These are phyloP conservation scores for Coregonus ussuriensis DNA, from an alignment of 2,797 vertebrate species.

Conservation along the genomic window DNA sequence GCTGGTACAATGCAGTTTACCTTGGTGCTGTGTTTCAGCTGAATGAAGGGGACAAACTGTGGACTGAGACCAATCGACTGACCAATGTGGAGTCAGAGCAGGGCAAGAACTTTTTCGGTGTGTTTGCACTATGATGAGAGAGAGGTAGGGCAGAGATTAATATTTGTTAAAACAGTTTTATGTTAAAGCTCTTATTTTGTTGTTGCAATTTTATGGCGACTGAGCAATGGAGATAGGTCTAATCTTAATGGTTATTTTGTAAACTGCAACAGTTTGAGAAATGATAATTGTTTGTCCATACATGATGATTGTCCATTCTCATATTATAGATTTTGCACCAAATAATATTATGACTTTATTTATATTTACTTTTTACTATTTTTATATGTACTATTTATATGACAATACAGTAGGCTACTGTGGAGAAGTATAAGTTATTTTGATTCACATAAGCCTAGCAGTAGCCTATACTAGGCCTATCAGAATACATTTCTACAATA, in stretches of 20 bases:
- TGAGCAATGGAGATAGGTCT: conserved; percentile 58
- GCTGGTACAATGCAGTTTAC: conserved; percentile 74
- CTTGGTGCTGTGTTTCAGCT: conserved; percentile 75
- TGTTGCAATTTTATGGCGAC: conserved; percentile 53
- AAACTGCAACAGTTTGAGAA: conserved; percentile 67
- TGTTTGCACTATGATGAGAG: conserved; percentile 70
- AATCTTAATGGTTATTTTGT: conserved; percentile 15
- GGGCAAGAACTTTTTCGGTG: conserved; percentile 76
- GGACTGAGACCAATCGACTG: conserved; percentile 63
- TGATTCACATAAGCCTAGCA: conserved; percentile 29
- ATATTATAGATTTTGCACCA: background rate
- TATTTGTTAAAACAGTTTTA: conserved; percentile 21
- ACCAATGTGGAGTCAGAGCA: conserved; percentile 52
- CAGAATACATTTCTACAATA: conserved; percentile 5
- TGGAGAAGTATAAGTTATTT: background rate
- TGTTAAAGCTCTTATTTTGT: conserved; percentile 55
- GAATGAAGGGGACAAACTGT: conserved; percentile 62
- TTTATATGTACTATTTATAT: background rate
- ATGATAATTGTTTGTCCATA: conserved; percentile 46
- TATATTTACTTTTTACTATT: background rate
- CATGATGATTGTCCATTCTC: background rate
- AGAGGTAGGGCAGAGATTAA: background rate
- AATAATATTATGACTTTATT: background rate
- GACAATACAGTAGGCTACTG: background rate
- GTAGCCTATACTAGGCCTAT: conserved; percentile 33